Conservation (phyloP, 2,113 vertebrate genomes). For the Rhipidura dahli region DNA sequence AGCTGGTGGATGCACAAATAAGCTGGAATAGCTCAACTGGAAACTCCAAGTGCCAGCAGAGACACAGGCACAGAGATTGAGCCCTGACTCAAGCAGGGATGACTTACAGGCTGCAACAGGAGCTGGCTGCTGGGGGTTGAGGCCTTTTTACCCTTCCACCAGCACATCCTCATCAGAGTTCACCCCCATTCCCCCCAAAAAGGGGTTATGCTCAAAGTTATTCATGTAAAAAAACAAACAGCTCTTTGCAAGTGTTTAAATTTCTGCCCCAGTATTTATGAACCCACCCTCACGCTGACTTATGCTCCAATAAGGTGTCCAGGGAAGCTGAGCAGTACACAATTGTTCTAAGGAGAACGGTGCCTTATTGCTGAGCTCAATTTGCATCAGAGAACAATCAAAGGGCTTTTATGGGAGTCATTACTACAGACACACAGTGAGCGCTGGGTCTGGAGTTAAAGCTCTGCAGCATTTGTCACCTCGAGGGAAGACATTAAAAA, state of each 20-base stretch:
- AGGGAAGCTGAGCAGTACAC: neutral
- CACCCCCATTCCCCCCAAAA: neutral
- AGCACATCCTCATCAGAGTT: neutral
- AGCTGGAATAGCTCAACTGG: neutral
- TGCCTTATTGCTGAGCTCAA: neutral
- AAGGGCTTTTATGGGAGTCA: neutral
- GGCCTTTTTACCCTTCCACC: neutral
- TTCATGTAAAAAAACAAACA: fast-evolving
- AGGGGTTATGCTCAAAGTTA: neutral
- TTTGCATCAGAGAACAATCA: constrained; percentile 17
- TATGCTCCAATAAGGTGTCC: neutral
- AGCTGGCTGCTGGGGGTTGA: neutral
- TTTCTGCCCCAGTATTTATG: neutral
- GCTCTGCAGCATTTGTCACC: constrained; percentile 13
- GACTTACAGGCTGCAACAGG: neutral
- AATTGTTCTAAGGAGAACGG: neutral
- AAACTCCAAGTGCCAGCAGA: neutral
- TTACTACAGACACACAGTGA: neutral
- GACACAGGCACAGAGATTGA: neutral
- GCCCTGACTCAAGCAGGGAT: neutral
- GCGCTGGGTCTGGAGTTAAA: neutral
- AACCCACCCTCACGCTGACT: neutral
- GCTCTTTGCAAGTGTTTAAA: neutral
- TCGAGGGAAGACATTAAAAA: constrained; percentile 26
- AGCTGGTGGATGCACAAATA: neutral